Evolutionary conservation across 2,797 vertebrate genomes (phyloP), one percentile per base, ranked within the genome.

Genomic region (Novumbra hubbsi): DNA sequence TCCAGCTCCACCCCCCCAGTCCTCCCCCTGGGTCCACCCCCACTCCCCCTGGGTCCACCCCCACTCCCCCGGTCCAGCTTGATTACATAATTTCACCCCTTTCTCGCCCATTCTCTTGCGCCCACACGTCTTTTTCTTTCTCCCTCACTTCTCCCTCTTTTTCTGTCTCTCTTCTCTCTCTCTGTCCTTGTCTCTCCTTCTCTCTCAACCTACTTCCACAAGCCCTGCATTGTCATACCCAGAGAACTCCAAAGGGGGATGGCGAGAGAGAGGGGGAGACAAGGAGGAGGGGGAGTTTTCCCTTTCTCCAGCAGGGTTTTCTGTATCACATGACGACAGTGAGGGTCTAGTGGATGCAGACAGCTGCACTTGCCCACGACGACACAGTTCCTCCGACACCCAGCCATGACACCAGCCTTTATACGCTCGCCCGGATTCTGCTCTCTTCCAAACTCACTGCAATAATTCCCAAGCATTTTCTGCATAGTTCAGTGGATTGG

Each of bases 151-250:
- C 30, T 49, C 30, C 62, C 1, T 52, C 19, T 68, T 17, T 68
- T 6, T 38, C 32, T 17, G 1, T 67, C 1, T 48, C 41, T 27
- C 41, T 49, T 12, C 30, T 68, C 32, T 68, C 7, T 38, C 32
- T 45, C 32, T 1, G 6, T 7, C 30, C 24, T 64, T 17, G 1
- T 67, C 1, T 48, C 41, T 27, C 41, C 28, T 12, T 45, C 41
- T 24, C 67, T 27, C 21, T 49, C 45, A 27, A 45, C 67, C 45
- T 49, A 48, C 14, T 49, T 27, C 7, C n/a, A 11, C 67, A 17
- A 49, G 45, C 67, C 66, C 66, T 48, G 67, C 45, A 69, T 49
- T 19, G n/a, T 69, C 45, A 69, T 24, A 21, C 34, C 34, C 38
- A n/a, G 21, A 30, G 62, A 30, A 12, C 9, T 11, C 11, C 9